phyloP scores from a whole-genome alignment of 2,797 vertebrate genomes.

The Sebastes nivosus region DNA sequence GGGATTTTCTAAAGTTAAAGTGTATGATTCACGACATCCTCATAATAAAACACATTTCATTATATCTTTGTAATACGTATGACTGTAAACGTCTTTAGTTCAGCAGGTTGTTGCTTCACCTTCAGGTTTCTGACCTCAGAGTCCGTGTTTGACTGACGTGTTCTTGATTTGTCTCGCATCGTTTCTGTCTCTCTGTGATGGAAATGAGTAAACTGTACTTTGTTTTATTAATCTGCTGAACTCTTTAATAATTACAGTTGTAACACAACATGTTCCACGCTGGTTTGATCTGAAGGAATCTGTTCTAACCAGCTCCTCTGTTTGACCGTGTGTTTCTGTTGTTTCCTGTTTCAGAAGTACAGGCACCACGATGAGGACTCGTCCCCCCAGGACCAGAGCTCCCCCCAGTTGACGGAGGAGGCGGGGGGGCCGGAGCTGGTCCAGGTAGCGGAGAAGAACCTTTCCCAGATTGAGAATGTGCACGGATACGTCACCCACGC shows the following conservation, averaged over 20 bases:
- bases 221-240: too few species aligned
- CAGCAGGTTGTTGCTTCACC: too few species aligned
- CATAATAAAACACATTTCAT: too few species aligned
- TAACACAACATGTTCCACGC: not conserved
- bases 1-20: too few species aligned
- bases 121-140: too few species aligned
- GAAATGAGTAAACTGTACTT: too few species aligned
- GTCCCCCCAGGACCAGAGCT: conserved; percentile 88
- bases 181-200: too few species aligned
- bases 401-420: conserved; percentile 87
- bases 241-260: not conserved
- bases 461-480: conserved; percentile 94
- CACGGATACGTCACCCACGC: conserved; percentile 95
- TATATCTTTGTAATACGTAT: too few species aligned
- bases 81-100: too few species aligned
- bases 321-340: not conserved
- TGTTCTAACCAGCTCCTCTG: not conserved
- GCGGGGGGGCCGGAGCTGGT: conserved; percentile 89
- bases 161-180: too few species aligned
- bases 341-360: conserved; percentile 86
- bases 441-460: conserved; percentile 93
- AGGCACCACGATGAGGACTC: conserved; percentile 92
- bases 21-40: too few species aligned
- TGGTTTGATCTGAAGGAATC: not conserved
- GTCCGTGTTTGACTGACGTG: too few species aligned